Percentiles rank a stretch among this genome's conserved stretches.
Evolutionary conservation across 2,888 invertebrate species (phyloP).

Genomic region (Noctuana brunneofusca): DNA sequence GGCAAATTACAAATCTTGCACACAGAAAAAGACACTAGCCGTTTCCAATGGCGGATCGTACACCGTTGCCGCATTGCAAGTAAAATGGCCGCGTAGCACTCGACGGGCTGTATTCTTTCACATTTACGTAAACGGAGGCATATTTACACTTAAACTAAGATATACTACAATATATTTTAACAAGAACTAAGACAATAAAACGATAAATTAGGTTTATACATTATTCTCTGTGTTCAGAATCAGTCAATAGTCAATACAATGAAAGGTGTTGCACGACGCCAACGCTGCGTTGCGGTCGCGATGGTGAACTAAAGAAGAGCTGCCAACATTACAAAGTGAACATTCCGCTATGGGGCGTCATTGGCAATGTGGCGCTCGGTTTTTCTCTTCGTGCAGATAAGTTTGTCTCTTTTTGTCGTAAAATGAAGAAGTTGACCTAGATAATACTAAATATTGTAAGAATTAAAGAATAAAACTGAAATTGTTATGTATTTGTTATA

Average conservation of each 20-base stretch:
- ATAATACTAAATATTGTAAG: slow-evolving; percentile 35
- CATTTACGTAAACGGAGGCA: slow-evolving; percentile 80
- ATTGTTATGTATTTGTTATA: not conserved
- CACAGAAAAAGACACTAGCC: slow-evolving; percentile 85
- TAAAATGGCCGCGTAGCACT: slow-evolving; percentile 87
- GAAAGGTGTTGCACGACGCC: slow-evolving; percentile 87
- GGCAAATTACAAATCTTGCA: slow-evolving; percentile 83
- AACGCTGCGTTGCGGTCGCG: slow-evolving; percentile 83
- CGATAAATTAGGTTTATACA: slow-evolving; percentile 86
- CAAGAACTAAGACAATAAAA: slow-evolving; percentile 80
- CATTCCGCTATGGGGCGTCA: slow-evolving; percentile 75
- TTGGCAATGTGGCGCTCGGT: slow-evolving; percentile 74
- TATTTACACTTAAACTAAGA: slow-evolving; percentile 80
- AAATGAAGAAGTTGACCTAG: slow-evolving; percentile 45
- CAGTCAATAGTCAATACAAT: slow-evolving; percentile 89
- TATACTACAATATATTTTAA: slow-evolving; percentile 76
- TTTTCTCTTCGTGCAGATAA: slow-evolving; percentile 57
- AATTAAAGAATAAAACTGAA: not conserved
- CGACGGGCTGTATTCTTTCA: slow-evolving; percentile 79
- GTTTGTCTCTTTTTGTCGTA: slow-evolving; percentile 55
- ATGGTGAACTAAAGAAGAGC: slow-evolving; percentile 77
- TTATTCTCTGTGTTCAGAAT: slow-evolving; percentile 84
- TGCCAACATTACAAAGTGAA: slow-evolving; percentile 67
- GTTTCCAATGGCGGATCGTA: slow-evolving; percentile 89
- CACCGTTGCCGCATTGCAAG: slow-evolving; percentile 88